Evolutionary conservation across 1,140 invertebrate genomes (phyloP), one percentile per base, ranked within the genome.

Genomic region (Ericerus pela): DNA sequence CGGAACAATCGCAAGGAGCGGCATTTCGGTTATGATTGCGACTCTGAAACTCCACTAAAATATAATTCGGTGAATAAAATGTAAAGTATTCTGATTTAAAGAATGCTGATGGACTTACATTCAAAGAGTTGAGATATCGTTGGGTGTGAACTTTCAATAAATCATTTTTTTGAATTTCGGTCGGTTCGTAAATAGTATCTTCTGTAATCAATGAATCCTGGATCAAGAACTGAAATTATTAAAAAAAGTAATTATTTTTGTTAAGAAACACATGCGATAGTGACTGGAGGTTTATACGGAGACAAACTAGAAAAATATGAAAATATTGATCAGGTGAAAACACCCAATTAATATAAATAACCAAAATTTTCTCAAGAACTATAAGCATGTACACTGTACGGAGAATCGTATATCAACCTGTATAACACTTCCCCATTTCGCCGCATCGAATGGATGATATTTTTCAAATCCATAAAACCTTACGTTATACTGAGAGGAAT

Each of bases 401-500:
- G 20, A 36, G 33, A 11, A 58, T 41, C 29, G 26, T 14, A 36
- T 37, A 62, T 55, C 61, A 62, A 85, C 83, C 76, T 79, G 72
- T 66, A 72, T 79, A 65, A 91, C 79, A 66, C 81, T 79, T 53
- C 78, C 78, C 82, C 88, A 91, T 75, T 91, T 92, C 60, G 76
- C 76, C 2, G 87, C 76, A 76, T 92, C 88, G 70, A 92, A 91
- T n/a, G 86, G 81, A 75, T 91, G 88, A 16, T 88, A 71, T 65
- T 81, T 86, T 70, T 91, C 84, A 43, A 91, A 69, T 20, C 84
- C 84, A 63, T 75, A 71, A 66, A 89, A 85, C n/a, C 75, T 74
- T 56, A 92, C 86, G 70, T 89, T 85, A 68, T 92, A 92, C 54
- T 82, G 75, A 27, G 76, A 67, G 55, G 78, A 72, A 66, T 88